A percentile compares a stretch with the other conserved stretches of the same genome.
These are phyloP conservation scores for Oryctolagus cuniculus DNA, from an alignment of 2,113 vertebrate species.

Conservation along the genomic window mOryCun1.1 NC_091434.1:157351001-157351500, in stretches of 20 bases:
- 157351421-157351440: slow-evolving; percentile 38
- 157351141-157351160: slow-evolving; percentile 47
- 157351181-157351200: slow-evolving; percentile 44
- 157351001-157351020: slow-evolving; percentile 37
- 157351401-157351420: neutral
- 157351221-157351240: neutral
- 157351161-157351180: slow-evolving; percentile 7
- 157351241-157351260: neutral
- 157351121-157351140: slow-evolving; percentile 67
- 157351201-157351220: neutral
- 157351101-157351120: slow-evolving; percentile 70
- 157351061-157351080: slow-evolving; percentile 61
- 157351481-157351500: neutral
- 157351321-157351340: neutral
- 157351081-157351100: slow-evolving; percentile 25
- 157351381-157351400: neutral
- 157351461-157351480: neutral
- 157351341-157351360: neutral
- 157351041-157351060: slow-evolving; percentile 69
- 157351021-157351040: slow-evolving; percentile 49
- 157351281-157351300: neutral
- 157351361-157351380: neutral
- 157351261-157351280: slow-evolving; percentile 18
- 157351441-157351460: slow-evolving; percentile 28
- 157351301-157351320: neutral